phyloP scores from a whole-genome alignment of 2,888 invertebrate genomes.

The Agrochola litura region DNA sequence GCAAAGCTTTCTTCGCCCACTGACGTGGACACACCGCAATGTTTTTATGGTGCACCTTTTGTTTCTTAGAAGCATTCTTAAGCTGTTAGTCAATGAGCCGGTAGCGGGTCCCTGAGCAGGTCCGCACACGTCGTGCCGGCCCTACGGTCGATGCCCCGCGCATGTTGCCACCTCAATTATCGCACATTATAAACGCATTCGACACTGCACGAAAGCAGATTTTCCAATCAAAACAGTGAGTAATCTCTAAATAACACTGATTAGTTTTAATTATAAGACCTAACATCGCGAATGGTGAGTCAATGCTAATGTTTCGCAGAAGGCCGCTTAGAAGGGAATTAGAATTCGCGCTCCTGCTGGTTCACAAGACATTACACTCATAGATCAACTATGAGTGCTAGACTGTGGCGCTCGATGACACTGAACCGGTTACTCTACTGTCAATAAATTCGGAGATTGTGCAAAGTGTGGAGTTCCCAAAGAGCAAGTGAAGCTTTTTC shows the following conservation, averaged over 20 bases:
- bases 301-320: constrained; percentile 14
- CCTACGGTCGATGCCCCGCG: constrained; percentile 48
- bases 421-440: constrained; percentile 30
- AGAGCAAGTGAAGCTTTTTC: constrained; percentile 8
- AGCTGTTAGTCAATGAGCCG: constrained; percentile 57
- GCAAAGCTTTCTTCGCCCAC: constrained; percentile 51
- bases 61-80: constrained; percentile 63
- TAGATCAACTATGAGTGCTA: neutral
- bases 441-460: constrained; percentile 22
- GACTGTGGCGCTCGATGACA: constrained; percentile 4
- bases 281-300: constrained; percentile 3
- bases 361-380: neutral
- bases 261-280: constrained; percentile 1
- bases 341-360: neutral
- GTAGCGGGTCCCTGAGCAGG: constrained; percentile 36
- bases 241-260: constrained; percentile 15
- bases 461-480: constrained; percentile 28
- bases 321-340: neutral
- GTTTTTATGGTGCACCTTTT: constrained; percentile 45
- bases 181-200: constrained; percentile 7
- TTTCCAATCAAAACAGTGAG: constrained; percentile 3
- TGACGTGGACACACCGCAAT: constrained; percentile 20
- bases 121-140: constrained; percentile 38
- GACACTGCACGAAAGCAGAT: neutral
- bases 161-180: neutral